These are phyloP conservation scores for Drosophila mayri DNA, from an alignment of 1,140 invertebrate genomes.

Conservation along the genomic window DNA sequence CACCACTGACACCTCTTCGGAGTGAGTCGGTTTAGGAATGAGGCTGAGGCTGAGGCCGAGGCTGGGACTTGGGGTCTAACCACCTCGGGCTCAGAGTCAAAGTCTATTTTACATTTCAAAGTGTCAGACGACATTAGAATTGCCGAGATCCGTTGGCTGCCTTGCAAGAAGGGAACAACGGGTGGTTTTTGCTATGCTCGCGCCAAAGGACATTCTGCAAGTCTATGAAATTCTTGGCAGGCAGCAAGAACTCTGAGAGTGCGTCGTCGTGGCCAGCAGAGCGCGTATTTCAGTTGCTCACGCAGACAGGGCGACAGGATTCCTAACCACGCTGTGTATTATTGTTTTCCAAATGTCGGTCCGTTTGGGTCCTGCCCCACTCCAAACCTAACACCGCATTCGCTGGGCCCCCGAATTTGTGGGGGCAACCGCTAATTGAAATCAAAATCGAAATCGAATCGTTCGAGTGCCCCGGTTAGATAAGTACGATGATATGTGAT, in stretches of 20 bases:
- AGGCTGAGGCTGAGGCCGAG: neutral
- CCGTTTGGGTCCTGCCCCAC: neutral
- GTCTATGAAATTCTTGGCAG: slow-evolving; percentile 49
- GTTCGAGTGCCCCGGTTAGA: slow-evolving; percentile 1
- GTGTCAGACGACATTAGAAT: slow-evolving; percentile 51
- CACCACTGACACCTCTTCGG: neutral
- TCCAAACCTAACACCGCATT: neutral
- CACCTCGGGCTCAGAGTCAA: slow-evolving; percentile 33
- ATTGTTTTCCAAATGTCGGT: slow-evolving; percentile 45
- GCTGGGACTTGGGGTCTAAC: neutral
- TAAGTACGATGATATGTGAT: slow-evolving; percentile 3
- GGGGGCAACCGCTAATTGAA: slow-evolving; percentile 12
- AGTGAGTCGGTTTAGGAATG: neutral
- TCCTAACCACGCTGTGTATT: slow-evolving; percentile 41
- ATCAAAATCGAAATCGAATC: slow-evolving; percentile 17
- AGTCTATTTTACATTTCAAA: slow-evolving; percentile 59
- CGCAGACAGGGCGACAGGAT: slow-evolving; percentile 46
- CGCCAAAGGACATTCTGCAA: slow-evolving; percentile 9
- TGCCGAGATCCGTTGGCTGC: slow-evolving; percentile 2
- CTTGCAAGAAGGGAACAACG: neutral
- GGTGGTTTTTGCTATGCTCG: neutral
- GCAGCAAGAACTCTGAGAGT: slow-evolving; percentile 23
- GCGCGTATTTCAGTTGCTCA: neutral
- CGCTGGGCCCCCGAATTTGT: neutral
- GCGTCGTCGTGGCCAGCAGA: neutral